phyloP scores from a whole-genome alignment of 2,888 invertebrate genomes.

The Melangyna quadrimaculata region DNA sequence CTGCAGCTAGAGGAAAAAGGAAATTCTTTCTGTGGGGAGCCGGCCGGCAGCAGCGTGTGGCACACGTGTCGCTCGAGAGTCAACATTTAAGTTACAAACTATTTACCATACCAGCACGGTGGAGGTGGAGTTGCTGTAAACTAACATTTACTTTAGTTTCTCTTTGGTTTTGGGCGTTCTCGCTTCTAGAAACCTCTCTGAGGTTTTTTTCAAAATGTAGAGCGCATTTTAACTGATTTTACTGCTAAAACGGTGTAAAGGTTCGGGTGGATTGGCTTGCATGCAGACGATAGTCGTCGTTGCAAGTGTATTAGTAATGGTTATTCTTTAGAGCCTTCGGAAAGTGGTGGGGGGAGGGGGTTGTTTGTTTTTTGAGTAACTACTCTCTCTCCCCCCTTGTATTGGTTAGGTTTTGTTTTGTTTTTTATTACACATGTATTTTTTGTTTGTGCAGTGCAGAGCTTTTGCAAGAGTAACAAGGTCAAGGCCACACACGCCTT shows the following conservation, averaged over 20 bases:
- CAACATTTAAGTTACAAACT: conserved; percentile 12
- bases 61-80: conserved; percentile 47
- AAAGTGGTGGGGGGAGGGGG: background rate
- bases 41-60: background rate
- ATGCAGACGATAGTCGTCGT: background rate
- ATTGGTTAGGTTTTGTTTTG: conserved; percentile 4
- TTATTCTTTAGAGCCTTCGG: background rate
- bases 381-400: conserved; percentile 1
- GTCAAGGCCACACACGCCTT: conserved; percentile 71
- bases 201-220: conserved; percentile 38
- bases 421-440: conserved; percentile 56
- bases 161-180: conserved; percentile 31
- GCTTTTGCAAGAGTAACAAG: conserved; percentile 71
- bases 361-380: conserved; percentile 35
- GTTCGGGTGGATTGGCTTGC: background rate
- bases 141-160: conserved; percentile 64
- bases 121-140: conserved; percentile 28
- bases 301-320: conserved; percentile 16
- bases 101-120: background rate
- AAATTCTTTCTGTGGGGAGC: conserved; percentile 14
- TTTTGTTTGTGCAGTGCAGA: conserved; percentile 57
- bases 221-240: conserved; percentile 3
- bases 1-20: background rate
- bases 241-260: conserved; percentile 32
- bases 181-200: conserved; percentile 4